Evolutionary conservation across 2,797 vertebrate species (phyloP), one percentile per base, ranked within the genome.

Genomic region (Discoglossus pictus): DNA sequence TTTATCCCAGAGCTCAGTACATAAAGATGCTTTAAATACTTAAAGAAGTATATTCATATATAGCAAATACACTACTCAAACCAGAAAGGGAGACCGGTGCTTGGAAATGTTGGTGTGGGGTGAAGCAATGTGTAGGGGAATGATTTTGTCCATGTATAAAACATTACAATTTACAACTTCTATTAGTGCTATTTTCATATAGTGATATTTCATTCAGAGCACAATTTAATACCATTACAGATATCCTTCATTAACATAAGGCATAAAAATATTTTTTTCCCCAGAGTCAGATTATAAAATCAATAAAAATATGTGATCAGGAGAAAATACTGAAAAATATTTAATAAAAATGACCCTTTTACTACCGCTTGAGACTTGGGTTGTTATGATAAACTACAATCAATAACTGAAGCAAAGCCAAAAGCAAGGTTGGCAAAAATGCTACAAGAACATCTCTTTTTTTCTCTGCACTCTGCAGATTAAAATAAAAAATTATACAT

Each of bases 341-440:
- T 15, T 35, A 34, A n/a, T 27, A 20, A 23, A 23, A 36, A 50
- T 51, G 17, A 11, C 25, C 31, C 15, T 55, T 47, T 40, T 39
- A 20, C 43, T 25, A 48, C 18, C 17, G 20, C 39, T 31, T 43
- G 24, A 51, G 21, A 71, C 12, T 15, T 50, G 15, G 18, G 50
- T 56, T 58, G 27, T 56, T 40, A 56, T 71, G 39, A 59, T 51
- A 63, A 56, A 58, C 43, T 16, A 40, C 38, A 36, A 71, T 71
- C 68, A 64, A 64, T 71, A 64, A 25, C n/a, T 64, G 61, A 50
- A 36, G 25, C 7, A 11, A 18, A 24, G 61, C 68, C 68, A 71
- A 71, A 24, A 51, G 18, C 36, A 56, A 4, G 18, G n/a, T 12
- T 50, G 43, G 15, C 21, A 18, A 56, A 61, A 50, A 15, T 11